These are phyloP conservation scores for Philypnodon macrostomus DNA, from an alignment of 2,797 vertebrate species.

Conservation along the genomic window DNA sequence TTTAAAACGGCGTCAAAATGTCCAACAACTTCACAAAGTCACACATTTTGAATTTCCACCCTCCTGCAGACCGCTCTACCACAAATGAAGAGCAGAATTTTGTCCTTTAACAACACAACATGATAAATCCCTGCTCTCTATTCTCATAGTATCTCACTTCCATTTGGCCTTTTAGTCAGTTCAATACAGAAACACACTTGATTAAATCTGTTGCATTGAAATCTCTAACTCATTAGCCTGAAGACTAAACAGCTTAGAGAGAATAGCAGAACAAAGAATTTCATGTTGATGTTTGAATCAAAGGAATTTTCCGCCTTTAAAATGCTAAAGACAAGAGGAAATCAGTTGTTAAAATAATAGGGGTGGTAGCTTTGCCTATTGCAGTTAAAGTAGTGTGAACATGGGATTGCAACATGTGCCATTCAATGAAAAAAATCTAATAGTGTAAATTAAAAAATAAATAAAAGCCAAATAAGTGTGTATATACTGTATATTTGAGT, in stretches of 20 bases:
- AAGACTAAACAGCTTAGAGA: conserved; percentile 27
- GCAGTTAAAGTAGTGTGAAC: no score
- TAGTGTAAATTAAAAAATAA: no score
- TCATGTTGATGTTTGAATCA: background rate
- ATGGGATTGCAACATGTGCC: no score
- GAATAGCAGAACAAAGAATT: conserved; percentile 4
- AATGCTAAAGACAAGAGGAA: no score
- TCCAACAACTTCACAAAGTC: no score
- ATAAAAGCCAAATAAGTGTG: no score
- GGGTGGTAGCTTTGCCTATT: no score
- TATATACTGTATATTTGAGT: no score
- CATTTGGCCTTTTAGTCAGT: conserved; percentile 51
- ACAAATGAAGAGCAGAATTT: conserved; percentile 45
- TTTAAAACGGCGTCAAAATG: no score
- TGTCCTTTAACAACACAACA: conserved; percentile 48
- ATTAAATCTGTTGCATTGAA: conserved; percentile 57
- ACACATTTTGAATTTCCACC: conserved; percentile 39
- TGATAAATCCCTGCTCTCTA: conserved; percentile 52
- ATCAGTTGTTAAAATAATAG: no score
- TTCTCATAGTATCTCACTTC: conserved; percentile 49
- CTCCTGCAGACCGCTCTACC: conserved; percentile 12
- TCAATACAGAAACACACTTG: conserved; percentile 51
- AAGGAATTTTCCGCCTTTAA: no score
- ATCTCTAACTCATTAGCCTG: conserved; percentile 27
- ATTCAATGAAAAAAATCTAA: no score